phyloP scores from a whole-genome alignment of 1,140 invertebrate genomes.

The Drosophila ercepeae region DNA sequence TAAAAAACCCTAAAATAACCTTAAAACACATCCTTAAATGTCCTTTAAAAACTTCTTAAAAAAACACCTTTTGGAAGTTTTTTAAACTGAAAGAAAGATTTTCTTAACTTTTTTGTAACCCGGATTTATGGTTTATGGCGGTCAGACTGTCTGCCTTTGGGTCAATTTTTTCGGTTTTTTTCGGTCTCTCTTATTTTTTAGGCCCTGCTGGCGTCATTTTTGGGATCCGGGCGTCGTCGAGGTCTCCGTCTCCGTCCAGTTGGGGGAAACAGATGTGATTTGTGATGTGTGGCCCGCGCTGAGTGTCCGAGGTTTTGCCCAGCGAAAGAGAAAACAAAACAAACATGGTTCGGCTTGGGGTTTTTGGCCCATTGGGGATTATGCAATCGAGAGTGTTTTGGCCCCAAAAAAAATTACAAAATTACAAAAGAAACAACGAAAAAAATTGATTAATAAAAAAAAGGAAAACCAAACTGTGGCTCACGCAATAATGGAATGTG shows the following conservation, averaged over 20 bases:
- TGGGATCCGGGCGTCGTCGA: slow-evolving; percentile 5
- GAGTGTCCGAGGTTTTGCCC: slow-evolving; percentile 50
- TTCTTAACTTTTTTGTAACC: not conserved
- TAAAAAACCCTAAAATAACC: too few species aligned
- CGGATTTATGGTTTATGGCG: not conserved
- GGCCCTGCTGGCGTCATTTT: slow-evolving; percentile 19
- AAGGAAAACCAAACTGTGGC: not conserved
- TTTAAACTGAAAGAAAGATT: too few species aligned
- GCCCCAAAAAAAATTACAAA: slow-evolving; percentile 12
- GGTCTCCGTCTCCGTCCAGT: too few species aligned
- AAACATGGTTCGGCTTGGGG: slow-evolving; percentile 20
- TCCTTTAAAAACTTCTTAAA: too few species aligned
- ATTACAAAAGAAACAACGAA: not conserved
- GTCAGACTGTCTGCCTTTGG: slow-evolving; percentile 4
- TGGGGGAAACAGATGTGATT: slow-evolving; percentile 41
- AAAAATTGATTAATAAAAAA: not conserved
- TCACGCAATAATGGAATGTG: not conserved
- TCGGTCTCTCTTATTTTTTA: slow-evolving; percentile 6
- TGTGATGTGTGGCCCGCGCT: not conserved
- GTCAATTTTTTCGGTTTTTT: not conserved
- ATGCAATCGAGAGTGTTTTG: slow-evolving; percentile 24
- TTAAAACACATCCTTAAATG: too few species aligned
- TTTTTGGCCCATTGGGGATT: slow-evolving; percentile 42
- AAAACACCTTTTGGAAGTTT: too few species aligned
- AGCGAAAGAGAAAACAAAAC: slow-evolving; percentile 37